Evolutionary conservation across 2,113 vertebrate genomes (phyloP).

Genomic region (Pseudolaguvia tuberculata): DNA sequence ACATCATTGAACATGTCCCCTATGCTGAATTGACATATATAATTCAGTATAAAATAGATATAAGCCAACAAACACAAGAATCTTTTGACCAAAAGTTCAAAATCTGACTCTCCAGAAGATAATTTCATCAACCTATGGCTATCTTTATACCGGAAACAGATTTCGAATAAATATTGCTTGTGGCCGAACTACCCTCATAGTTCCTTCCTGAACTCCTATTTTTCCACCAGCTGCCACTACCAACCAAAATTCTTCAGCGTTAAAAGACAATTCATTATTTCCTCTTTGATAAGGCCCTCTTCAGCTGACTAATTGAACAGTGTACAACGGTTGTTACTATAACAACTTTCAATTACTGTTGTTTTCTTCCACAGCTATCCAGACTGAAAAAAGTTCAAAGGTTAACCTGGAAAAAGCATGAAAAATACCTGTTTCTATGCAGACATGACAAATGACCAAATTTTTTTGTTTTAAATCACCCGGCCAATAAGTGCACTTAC

Average conservation of each 20-base stretch:
- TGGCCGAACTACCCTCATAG: no score
- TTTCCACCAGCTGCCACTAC: background rate
- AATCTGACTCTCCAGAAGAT: background rate
- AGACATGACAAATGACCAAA: background rate
- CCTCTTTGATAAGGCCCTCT: background rate
- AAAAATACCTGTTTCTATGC: background rate
- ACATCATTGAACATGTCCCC: no score
- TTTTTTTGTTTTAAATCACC: no score
- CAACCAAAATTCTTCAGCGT: background rate
- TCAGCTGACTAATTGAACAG: background rate
- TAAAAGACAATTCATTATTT: background rate
- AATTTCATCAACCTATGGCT: background rate
- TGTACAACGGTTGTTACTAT: background rate
- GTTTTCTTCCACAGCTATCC: background rate
- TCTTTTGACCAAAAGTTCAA: background rate
- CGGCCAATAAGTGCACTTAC: background rate
- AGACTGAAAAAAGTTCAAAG: background rate
- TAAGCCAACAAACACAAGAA: background rate
- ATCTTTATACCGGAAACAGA: background rate
- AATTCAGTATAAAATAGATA: background rate
- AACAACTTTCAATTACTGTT: constrained; percentile 10
- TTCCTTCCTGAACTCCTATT: background rate
- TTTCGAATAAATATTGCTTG: background rate
- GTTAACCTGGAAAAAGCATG: background rate
- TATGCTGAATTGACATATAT: no score